Conservation (phyloP, 2,888 invertebrate species). For the Zootermopsis nevadensis region DNA sequence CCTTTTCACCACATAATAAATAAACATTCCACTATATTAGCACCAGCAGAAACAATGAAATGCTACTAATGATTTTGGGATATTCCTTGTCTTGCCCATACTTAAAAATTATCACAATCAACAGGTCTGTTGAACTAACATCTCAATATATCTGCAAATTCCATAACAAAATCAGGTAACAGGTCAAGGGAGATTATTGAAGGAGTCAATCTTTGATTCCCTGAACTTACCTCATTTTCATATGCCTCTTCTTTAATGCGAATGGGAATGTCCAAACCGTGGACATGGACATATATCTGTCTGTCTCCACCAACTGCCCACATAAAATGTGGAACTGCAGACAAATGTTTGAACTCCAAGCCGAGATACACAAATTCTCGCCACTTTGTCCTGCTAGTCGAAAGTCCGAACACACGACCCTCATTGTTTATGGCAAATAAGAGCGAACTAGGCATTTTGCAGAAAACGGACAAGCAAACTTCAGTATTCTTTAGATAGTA, state of each 20-base stretch:
- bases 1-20: too few relatives aligned
- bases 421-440: conserved; percentile 89
- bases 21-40: too few relatives aligned
- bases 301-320: conserved; percentile 96
- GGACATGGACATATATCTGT: conserved; percentile 92
- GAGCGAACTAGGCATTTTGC: conserved; percentile 75
- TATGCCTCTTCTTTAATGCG: conserved; percentile 89
- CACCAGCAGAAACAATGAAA: too few relatives aligned
- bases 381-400: conserved; percentile 86
- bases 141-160: too few relatives aligned
- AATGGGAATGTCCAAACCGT: conserved; percentile 90
- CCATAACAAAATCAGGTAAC: too few relatives aligned
- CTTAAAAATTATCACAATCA: too few relatives aligned
- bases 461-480: not conserved
- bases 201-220: too few relatives aligned
- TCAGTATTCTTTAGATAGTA: too few relatives aligned
- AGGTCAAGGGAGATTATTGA: too few relatives aligned
- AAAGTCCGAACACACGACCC: conserved; percentile 86
- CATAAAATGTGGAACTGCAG: conserved; percentile 84
- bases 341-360: conserved; percentile 88
- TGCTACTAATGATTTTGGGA: too few relatives aligned
- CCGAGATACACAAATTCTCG: conserved; percentile 87
- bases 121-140: too few relatives aligned
- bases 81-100: too few relatives aligned
- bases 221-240: conserved; percentile 80